Conservation (phyloP, 2,888 invertebrate species). For the Notodonta dromedarius region DNA sequence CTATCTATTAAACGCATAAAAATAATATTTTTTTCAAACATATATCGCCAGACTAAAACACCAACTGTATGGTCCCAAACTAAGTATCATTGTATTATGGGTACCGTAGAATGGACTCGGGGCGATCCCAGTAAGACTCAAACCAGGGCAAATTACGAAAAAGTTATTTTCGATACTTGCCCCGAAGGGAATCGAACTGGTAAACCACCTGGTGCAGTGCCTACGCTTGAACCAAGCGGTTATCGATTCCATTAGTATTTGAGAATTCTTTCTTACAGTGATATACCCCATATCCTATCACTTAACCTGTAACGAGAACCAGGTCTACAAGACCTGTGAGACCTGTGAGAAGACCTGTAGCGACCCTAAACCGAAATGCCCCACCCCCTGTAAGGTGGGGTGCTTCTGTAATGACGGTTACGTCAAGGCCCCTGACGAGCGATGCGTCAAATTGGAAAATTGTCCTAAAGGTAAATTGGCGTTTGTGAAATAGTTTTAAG, state of each 20-base stretch:
- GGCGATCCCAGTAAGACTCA: no score
- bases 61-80: no score
- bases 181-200: no score
- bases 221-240: no score
- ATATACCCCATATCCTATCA: slow-evolving; percentile 38
- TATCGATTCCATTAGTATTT: neutral
- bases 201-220: no score
- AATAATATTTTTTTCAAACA: no score
- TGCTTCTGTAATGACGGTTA: slow-evolving; percentile 64
- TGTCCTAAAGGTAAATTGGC: slow-evolving; percentile 57
- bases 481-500: slow-evolving; percentile 23
- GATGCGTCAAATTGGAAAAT: slow-evolving; percentile 52
- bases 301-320: slow-evolving; percentile 50
- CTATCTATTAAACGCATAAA: no score
- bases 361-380: slow-evolving; percentile 50
- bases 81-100: no score
- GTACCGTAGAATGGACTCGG: no score
- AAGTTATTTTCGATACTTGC: no score
- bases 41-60: no score
- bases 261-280: slow-evolving; percentile 23
- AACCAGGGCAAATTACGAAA: no score
- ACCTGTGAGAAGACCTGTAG: slow-evolving; percentile 58
- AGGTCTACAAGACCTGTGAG: slow-evolving; percentile 55
- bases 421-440: slow-evolving; percentile 51
- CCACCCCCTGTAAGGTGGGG: slow-evolving; percentile 48